Percentiles rank a stretch among this genome's conserved stretches.
phyloP scores from a whole-genome alignment of 1,140 invertebrate species.

The Drosophila sp. region DNA sequence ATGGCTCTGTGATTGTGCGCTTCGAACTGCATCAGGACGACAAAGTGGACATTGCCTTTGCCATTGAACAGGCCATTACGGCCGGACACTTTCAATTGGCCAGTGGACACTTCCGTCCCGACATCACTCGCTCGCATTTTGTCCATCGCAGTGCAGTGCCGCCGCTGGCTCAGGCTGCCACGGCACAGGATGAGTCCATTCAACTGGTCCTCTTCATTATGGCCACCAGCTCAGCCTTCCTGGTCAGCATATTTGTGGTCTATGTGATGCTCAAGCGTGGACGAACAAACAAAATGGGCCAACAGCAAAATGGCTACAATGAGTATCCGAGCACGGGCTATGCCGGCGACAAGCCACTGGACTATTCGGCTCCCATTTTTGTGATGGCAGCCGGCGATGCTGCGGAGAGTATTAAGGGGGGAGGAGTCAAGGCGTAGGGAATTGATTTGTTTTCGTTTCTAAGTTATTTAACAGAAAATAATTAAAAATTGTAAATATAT shows the following conservation, averaged over 20 bases:
- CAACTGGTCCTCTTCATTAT: slow-evolving; percentile 80
- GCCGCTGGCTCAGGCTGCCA: slow-evolving; percentile 60
- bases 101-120: slow-evolving; percentile 65
- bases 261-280: slow-evolving; percentile 80
- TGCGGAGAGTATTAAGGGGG: slow-evolving; percentile 51
- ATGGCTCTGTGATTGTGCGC: slow-evolving; percentile 67
- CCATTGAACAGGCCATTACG: slow-evolving; percentile 73
- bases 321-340: slow-evolving; percentile 46
- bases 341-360: slow-evolving; percentile 61
- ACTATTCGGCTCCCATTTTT: slow-evolving; percentile 79
- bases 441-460: slow-evolving; percentile 36
- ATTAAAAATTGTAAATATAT: slow-evolving; percentile 68
- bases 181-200: slow-evolving; percentile 68
- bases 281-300: slow-evolving; percentile 46
- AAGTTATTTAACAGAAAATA: slow-evolving; percentile 52
- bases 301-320: slow-evolving; percentile 44
- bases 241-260: slow-evolving; percentile 80
- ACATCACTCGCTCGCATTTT: slow-evolving; percentile 76
- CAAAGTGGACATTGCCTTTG: slow-evolving; percentile 81
- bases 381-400: slow-evolving; percentile 62
- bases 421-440: slow-evolving; percentile 59
- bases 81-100: slow-evolving; percentile 61
- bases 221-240: slow-evolving; percentile 79
- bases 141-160: slow-evolving; percentile 59
- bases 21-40: slow-evolving; percentile 77